Base-by-base conservation (phyloP, 2,888 invertebrate genomes). In the Nemurella pictetii region DNA sequence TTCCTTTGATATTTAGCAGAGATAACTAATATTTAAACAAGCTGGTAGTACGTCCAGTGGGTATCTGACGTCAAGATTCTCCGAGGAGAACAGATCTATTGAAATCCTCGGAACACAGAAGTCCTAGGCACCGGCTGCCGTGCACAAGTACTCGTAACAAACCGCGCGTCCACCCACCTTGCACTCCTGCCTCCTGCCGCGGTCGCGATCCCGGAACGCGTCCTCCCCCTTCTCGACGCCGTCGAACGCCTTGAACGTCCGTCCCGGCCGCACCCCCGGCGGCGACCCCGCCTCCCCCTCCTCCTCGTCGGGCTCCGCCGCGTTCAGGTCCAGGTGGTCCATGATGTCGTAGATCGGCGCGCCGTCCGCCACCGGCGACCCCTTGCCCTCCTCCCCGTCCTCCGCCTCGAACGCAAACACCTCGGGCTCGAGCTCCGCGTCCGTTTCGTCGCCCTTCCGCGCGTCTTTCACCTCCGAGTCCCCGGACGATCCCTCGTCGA, bases 401-500 rank as follows among this genome's bases (percentile, higher is more conserved):
- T 95, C 95, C 35, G 92, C 92, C 88, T 97, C 96, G 89, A 96
- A 95, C 86, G 94, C 93, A 88, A 95, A 96, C 74, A 96, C 93
- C 87, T 94, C 94, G 88, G 89, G 89, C 87, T 95, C 93, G 9
- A 89, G 88, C 85, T 90, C 90, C 85, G 88, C 88, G 36, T 90
- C 89, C 28, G 87, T 87, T 35, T 88, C 85, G 20, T 87, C 87
- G 20, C 81, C 84, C 86, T 87, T 88, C 84, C 87, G 87, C 80
- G 89, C 87, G n/a, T 87, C 88, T 78, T 90, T 90, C 85, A 90
- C 89, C 77, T 92, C 92, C 0, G 91, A 92, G 86, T 91, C 92
- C 28, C 90, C 90, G 73, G 92, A 92, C 7, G 92, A 92, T 88
- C 93, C 91, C 87, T 92, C 93, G 86, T 93, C 93, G 36, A 92